These are phyloP conservation scores for Corella eumyota DNA, from an alignment of 23 tunicate genomes.

Conservation along the genomic window DNA sequence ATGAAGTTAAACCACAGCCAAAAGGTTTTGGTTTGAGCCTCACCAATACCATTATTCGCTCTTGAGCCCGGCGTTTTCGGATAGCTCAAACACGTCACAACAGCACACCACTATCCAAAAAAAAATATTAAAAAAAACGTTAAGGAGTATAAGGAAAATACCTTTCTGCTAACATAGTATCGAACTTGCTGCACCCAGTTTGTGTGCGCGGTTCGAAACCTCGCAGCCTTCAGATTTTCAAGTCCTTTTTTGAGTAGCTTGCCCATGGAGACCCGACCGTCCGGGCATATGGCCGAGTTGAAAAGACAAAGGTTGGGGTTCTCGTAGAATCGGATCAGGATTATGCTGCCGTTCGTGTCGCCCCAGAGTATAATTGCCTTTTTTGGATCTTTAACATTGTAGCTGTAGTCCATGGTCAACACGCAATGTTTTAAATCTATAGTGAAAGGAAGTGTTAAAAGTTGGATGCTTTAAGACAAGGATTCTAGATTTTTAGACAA, in stretches of 20 bases:
- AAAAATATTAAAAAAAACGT: too few relatives aligned
- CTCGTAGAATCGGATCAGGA: constrained; percentile 40
- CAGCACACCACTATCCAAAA: too few relatives aligned
- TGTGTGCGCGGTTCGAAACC: constrained; percentile 23
- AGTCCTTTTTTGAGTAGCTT: constrained; percentile 11
- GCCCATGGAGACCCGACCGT: constrained; percentile 12
- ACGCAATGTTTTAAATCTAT: constrained; percentile 56
- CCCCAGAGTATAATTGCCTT: constrained; percentile 63
- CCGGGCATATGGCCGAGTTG: constrained; percentile 20
- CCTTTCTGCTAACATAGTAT: constrained; percentile 57
- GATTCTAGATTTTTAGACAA: background rate
- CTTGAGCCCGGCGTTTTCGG: too few relatives aligned
- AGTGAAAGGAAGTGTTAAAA: background rate
- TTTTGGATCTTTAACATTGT: constrained; percentile 22
- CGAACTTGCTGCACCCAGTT: constrained; percentile 81
- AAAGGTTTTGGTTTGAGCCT: too few relatives aligned
- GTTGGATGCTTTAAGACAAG: background rate
- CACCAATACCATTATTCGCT: too few relatives aligned
- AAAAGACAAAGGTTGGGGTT: constrained; percentile 67
- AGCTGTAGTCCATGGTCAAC: constrained; percentile 66
- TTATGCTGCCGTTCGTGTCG: constrained; percentile 69
- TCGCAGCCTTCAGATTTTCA: constrained; percentile 11
- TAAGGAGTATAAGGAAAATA: too few relatives aligned
- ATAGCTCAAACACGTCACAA: too few relatives aligned
- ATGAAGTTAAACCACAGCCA: too few relatives aligned